A percentile compares a stretch with the other conserved stretches of the same genome.
phyloP scores from a whole-genome alignment of 2,888 invertebrate genomes.

The Drymonia ruficornis region DNA sequence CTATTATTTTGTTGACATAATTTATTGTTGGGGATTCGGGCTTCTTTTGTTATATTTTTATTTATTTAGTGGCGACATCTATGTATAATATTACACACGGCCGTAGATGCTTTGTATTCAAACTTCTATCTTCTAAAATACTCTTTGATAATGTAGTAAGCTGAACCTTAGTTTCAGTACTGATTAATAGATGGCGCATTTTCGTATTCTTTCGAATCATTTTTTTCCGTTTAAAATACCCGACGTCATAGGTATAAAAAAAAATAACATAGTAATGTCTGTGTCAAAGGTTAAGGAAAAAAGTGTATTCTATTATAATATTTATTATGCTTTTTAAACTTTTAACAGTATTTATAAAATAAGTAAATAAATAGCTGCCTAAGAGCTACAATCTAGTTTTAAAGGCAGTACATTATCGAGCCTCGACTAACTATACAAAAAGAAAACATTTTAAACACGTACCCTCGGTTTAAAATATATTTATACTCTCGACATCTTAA shows the following conservation, averaged over 20 bases:
- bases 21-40: neutral
- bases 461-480: constrained; percentile 25
- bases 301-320: constrained; percentile 25
- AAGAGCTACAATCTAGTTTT: constrained; percentile 35
- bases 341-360: constrained; percentile 47
- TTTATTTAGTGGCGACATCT: neutral
- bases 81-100: neutral
- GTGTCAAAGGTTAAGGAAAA: too few species aligned
- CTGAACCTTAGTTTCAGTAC: neutral
- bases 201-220: neutral
- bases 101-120: too few species aligned
- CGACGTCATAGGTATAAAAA: too few species aligned
- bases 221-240: too few species aligned
- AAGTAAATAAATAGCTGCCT: constrained; percentile 59
- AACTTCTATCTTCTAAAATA: too few species aligned
- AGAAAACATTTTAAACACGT: constrained; percentile 18
- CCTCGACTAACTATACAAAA: constrained; percentile 32
- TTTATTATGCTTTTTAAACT: constrained; percentile 56
- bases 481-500: constrained; percentile 24
- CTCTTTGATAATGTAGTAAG: neutral
- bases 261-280: too few species aligned
- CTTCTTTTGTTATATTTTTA: neutral
- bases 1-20: neutral
- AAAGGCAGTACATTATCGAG: constrained; percentile 53
- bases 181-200: neutral